phyloP scores from a whole-genome alignment of 2,888 invertebrate genomes.

The Masnerella sp. region DNA sequence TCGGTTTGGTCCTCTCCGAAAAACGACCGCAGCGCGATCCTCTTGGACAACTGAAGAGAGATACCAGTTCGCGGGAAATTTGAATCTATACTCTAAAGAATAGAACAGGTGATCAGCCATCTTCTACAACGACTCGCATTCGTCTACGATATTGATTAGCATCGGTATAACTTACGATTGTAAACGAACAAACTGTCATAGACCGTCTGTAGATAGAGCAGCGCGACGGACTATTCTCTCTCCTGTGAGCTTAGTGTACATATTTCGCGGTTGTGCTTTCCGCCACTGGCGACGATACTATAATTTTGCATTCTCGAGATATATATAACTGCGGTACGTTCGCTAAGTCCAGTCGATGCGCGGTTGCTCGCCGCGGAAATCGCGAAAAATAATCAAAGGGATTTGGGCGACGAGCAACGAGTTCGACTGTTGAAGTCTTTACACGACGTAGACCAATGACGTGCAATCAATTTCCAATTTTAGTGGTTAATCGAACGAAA shows the following conservation, averaged over 20 bases:
- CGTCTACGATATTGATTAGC: constrained; percentile 62
- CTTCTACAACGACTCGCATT: constrained; percentile 72
- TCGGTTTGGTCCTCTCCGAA: constrained; percentile 33
- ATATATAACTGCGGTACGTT: constrained; percentile 15
- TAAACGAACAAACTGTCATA: constrained; percentile 34
- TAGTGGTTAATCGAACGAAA: constrained; percentile 42
- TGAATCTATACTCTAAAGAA: constrained; percentile 42
- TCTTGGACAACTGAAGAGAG: constrained; percentile 47
- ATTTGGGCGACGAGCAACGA: constrained; percentile 18
- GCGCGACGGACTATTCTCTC: constrained; percentile 53
- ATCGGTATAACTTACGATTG: constrained; percentile 39
- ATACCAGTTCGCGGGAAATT: constrained; percentile 49
- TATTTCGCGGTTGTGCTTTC: constrained; percentile 62
- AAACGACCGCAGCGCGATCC: constrained; percentile 35
- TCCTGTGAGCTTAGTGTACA: constrained; percentile 65
- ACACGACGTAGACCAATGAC: constrained; percentile 30
- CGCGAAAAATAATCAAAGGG: constrained; percentile 2
- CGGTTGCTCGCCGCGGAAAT: constrained; percentile 20
- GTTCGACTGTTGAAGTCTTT: constrained; percentile 10
- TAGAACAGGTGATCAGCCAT: constrained; percentile 60
- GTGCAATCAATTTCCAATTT: constrained; percentile 33
- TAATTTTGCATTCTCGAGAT: constrained; percentile 50
- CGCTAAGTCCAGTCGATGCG: constrained; percentile 19
- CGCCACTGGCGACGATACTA: constrained; percentile 46
- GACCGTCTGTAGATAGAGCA: constrained; percentile 50